These are phyloP conservation scores for Pholis gunnellus DNA, from an alignment of 2,113 vertebrate genomes.

Conservation along the genomic window DNA sequence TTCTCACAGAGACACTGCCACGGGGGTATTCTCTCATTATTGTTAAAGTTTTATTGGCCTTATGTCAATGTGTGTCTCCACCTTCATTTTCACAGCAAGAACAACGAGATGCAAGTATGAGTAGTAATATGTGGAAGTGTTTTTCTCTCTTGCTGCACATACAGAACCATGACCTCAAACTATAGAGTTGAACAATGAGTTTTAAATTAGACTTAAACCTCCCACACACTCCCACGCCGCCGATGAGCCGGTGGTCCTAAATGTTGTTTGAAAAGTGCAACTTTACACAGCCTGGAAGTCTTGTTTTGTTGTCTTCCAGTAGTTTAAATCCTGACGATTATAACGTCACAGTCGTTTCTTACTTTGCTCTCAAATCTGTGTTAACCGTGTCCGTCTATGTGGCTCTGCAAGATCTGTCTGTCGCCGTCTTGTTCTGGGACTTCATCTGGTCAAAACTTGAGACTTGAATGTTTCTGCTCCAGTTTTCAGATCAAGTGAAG, in stretches of 20 bases:
- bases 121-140: neutral
- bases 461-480: neutral
- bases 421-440: neutral
- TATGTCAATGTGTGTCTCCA: neutral
- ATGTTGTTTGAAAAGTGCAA: neutral
- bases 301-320: neutral
- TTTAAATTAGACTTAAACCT: conserved; percentile 1
- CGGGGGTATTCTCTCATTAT: neutral
- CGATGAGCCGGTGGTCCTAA: neutral
- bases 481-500: neutral
- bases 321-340: neutral
- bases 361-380: neutral
- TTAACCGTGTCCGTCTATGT: neutral
- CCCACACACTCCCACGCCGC: neutral
- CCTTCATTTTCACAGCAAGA: neutral
- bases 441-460: conserved; percentile 5
- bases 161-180: neutral
- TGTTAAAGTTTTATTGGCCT: neutral
- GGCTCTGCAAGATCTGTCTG: neutral
- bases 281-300: neutral
- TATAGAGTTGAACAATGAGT: neutral
- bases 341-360: neutral
- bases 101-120: neutral
- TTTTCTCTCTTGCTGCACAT: neutral
- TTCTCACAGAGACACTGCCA: neutral